These are phyloP conservation scores for Hypotaenidia okinawae DNA, from an alignment of 2,797 vertebrate genomes.

Conservation along the genomic window DNA sequence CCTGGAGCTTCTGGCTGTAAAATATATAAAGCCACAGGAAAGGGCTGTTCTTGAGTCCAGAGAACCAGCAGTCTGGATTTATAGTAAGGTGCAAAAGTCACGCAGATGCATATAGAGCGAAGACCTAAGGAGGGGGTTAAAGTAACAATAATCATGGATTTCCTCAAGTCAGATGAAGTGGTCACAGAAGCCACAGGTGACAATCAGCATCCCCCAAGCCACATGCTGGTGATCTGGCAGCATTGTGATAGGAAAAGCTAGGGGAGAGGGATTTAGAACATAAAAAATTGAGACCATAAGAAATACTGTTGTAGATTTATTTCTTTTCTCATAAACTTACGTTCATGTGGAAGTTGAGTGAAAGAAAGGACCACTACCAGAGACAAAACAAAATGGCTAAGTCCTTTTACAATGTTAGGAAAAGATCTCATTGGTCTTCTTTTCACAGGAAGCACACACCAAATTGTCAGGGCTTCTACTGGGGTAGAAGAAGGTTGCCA, in stretches of 20 bases:
- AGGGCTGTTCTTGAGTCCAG: neutral
- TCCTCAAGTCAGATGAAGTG: neutral
- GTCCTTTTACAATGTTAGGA: neutral
- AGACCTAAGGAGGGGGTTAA: neutral
- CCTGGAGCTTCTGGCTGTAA: neutral
- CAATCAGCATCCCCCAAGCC: neutral
- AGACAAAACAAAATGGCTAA: neutral
- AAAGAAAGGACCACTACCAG: neutral
- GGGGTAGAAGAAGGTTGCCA: neutral
- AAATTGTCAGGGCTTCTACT: neutral
- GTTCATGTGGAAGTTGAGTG: neutral
- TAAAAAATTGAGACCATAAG: neutral
- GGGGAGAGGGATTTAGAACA: neutral
- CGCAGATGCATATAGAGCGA: neutral
- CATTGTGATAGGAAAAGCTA: neutral
- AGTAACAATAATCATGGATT: neutral
- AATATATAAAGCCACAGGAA: neutral
- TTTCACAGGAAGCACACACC: neutral
- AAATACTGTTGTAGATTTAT: neutral
- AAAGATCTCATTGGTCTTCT: neutral
- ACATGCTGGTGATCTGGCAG: neutral
- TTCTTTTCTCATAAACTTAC: neutral
- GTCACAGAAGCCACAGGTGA: neutral
- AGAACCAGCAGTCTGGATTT: neutral
- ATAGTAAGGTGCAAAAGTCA: neutral